These are phyloP conservation scores for Syngnathus acus DNA, from an alignment of 2,797 vertebrate genomes.

Conservation along the genomic window DNA sequence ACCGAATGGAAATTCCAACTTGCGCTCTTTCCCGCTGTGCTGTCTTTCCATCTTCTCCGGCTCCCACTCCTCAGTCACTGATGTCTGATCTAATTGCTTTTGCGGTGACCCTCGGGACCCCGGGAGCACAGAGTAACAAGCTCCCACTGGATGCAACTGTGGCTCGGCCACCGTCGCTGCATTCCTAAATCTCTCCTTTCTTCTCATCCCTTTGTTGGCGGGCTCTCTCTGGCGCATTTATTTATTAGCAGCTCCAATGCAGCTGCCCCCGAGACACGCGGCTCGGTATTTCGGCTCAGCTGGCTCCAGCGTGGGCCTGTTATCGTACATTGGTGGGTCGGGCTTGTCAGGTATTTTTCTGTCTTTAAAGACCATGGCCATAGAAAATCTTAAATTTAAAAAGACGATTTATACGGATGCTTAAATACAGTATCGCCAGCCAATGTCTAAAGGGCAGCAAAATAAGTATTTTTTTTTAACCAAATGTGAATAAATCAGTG, in stretches of 20 bases:
- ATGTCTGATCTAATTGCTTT: conserved; percentile 81
- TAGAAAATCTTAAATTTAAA: neutral
- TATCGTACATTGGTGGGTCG: neutral
- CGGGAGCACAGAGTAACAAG: conserved; percentile 76
- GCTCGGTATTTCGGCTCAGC: conserved; percentile 26
- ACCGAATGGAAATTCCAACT: conserved; percentile 28
- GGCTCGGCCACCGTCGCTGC: conserved; percentile 52
- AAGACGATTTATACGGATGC: neutral
- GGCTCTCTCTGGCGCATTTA: conserved; percentile 62
- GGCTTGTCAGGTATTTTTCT: conserved; percentile 29
- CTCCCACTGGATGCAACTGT: conserved; percentile 73
- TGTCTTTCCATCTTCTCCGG: conserved; percentile 26
- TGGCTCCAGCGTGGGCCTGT: conserved; percentile 8
- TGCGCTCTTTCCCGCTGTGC: conserved; percentile 25
- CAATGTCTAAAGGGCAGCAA: neutral
- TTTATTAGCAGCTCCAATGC: conserved; percentile 74
- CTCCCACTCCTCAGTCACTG: conserved; percentile 46
- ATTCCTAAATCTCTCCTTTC: conserved; percentile 36
- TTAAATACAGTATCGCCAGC: neutral
- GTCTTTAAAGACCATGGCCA: conserved; percentile 2
- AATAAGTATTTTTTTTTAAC: too few relatives aligned
- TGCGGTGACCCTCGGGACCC: conserved; percentile 62
- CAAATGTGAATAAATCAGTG: neutral
- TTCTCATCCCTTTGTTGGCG: conserved; percentile 30
- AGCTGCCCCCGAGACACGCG: conserved; percentile 21